Evolutionary conservation across 2,797 vertebrate species (phyloP), one percentile per base, ranked within the genome.

Genomic region (Enoplosus armatus): DNA sequence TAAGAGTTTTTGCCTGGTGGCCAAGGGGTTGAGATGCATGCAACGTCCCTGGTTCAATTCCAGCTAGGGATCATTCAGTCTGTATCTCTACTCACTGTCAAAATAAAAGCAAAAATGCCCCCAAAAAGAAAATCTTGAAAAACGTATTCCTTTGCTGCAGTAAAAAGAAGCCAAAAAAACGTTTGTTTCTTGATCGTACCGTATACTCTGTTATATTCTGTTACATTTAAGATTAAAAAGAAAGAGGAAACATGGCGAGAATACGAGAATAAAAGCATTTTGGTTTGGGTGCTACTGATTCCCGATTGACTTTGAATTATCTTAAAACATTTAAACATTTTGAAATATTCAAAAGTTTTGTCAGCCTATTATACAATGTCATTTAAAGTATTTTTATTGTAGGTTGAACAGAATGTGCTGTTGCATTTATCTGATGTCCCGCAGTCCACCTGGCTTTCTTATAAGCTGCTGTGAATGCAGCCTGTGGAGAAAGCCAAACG

Each of bases 401-500:
- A 37, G 6, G 9, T 10, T 37, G 35, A 37, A 35, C 29, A 56
- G 20, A 24, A 70, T 41, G 43, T 41, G 56, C 56, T 55, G n/a
- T 37, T 56, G 39, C 3, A 24, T 37, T 41, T 65, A 27, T 47
- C 43, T 33, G 20, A 33, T 15, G 58, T 69, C 64, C 58, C 51
- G 15, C 70, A 67, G 41, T 39, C 48, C 54, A 61, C 59, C 3
- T 61, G 78, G 27, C 55, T 66, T 24, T 63, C 56, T 60, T 55
- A 29, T 58, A 35, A 58, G 59, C 63, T 41, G 26, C 20, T 66
- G 24, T 24, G 4, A 45, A 41, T 20, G 71, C 62, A 77, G 61
- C 37, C 24, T 27, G 61, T 9, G 45, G 63, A 60, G 76, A 31
- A 63, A 77, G 27, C 72, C 72, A 79, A 59, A 56, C 10, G 41